Evolutionary conservation across 2,797 vertebrate species (phyloP).

Genomic region (Lepus oiostolus): DNA sequence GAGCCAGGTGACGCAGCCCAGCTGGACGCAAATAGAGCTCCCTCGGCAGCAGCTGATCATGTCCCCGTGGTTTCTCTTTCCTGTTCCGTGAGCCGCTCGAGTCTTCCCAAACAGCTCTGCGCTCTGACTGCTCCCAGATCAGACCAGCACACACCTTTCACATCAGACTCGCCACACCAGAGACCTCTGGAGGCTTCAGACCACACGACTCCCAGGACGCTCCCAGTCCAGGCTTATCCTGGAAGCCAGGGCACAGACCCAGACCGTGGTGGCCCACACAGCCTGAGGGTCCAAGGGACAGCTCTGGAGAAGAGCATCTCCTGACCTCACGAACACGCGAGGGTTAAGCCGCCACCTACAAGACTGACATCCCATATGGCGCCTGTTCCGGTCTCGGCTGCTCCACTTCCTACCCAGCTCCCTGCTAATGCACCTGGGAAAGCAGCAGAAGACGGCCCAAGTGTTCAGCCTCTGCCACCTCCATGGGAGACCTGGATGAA

Average conservation of each 20-base stretch:
- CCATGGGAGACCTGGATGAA: too few species aligned
- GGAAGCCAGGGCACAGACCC: neutral
- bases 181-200: neutral
- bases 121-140: neutral
- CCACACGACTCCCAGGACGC: neutral
- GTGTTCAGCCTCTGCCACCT: too few species aligned
- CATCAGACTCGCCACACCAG: too few species aligned
- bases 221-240: rapidly evolving
- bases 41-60: neutral
- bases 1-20: neutral
- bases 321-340: neutral
- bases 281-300: rapidly evolving
- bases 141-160: neutral
- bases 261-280: rapidly evolving
- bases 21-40: neutral
- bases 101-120: neutral
- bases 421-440: too few species aligned
- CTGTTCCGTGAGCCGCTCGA: neutral
- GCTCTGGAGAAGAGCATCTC: rapidly evolving
- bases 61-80: neutral
- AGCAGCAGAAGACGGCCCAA: too few species aligned
- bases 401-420: too few species aligned
- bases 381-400: too few species aligned
- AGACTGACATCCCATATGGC: too few species aligned
- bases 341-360: too few species aligned